Evolutionary conservation across 2,113 vertebrate genomes (phyloP), one percentile per base, ranked within the genome.

Genomic region (Butorides virescens): DNA sequence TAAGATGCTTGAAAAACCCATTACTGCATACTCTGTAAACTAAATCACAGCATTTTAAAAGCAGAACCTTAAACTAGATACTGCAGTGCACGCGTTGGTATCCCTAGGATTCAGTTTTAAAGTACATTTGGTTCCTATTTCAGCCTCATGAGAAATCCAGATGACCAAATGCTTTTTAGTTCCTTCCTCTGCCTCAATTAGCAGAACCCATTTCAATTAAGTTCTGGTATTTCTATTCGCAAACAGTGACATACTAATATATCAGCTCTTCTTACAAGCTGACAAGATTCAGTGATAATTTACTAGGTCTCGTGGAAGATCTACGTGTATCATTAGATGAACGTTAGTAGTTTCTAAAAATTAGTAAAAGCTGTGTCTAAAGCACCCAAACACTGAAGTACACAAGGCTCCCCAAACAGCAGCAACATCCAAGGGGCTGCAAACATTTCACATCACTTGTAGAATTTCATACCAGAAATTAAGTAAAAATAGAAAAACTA

Each of bases 181-280:
- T 91, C 86, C 92, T 97, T 93, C 92, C 84, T 93, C 86, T 85
- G 78, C 23, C 67, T 75, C 65, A 85, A 81, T 87, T 97, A 96
- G 71, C 82, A 93, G 73, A 89, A 92, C 50, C 58, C 49, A 70
- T 76, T 92, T 89, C 58, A 46, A 89, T 82, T 87, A 84, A 71
- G 22, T 75, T 84, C 73, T 92, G 66, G 21, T 68, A 62, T 53
- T 84, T 75, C 88, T 93, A 56, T 47, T 73, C 66, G 82, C 59
- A 86, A 91, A 85, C 23, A 62, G 56, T 4, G 44, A 74, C 62
- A 65, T 29, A 50, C 11, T 63, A 50, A 66, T 3, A 17, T 18
- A 61, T 30, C 27, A 88, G 39, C 53, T 78, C 61, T 56, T 34
- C 13, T 68, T 62, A 53, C 22, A 44, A 86, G 53, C 66, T 63